Evolutionary conservation across 2,113 vertebrate genomes (phyloP).

Genomic region (Burhinus bistriatus): DNA sequence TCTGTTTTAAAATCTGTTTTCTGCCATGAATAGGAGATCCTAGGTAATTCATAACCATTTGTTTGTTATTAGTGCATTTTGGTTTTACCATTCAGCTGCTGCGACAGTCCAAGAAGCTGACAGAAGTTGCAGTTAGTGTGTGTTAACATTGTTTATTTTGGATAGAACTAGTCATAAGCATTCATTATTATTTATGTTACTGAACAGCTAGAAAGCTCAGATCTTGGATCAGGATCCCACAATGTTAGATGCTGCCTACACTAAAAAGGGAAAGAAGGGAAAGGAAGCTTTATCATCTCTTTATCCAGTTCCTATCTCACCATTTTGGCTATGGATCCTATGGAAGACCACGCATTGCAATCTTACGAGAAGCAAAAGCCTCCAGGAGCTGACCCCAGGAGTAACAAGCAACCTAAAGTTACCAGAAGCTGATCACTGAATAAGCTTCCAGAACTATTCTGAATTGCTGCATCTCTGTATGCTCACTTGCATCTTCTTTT

Average conservation of each 20-base stretch:
- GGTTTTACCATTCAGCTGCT: neutral
- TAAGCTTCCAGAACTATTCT: neutral
- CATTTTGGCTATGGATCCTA: neutral
- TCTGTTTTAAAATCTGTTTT: neutral
- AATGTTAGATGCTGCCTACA: neutral
- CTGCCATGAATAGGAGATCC: neutral
- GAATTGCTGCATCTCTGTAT: neutral
- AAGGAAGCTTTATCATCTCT: neutral
- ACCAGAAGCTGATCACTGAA: neutral
- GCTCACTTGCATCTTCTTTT: neutral
- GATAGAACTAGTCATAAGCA: neutral
- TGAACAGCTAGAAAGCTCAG: neutral
- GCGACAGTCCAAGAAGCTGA: neutral
- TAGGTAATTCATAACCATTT: neutral
- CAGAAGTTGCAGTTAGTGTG: neutral
- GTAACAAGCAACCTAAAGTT: neutral
- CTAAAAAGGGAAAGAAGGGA: neutral
- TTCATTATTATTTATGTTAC: neutral
- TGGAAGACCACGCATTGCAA: neutral
- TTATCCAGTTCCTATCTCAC: neutral
- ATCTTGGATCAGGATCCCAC: neutral
- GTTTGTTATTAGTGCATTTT: conserved; percentile 23
- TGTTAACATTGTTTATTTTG: neutral
- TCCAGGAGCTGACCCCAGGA: neutral
- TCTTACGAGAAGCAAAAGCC: neutral